These are phyloP conservation scores for Recurvirostra avosetta DNA, from an alignment of 2,113 vertebrate species.

Conservation along the genomic window DNA sequence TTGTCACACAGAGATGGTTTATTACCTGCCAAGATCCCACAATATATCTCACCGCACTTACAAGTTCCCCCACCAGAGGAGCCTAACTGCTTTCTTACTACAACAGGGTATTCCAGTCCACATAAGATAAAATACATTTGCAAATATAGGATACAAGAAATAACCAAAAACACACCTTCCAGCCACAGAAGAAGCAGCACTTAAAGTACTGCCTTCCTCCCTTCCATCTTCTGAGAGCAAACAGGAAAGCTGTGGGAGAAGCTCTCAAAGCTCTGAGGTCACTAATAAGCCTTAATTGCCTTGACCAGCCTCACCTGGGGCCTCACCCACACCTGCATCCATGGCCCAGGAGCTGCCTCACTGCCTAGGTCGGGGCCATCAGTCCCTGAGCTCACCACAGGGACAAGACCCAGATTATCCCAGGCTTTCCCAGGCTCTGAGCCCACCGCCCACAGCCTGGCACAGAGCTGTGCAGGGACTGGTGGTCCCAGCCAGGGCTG, in stretches of 20 bases:
- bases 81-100: background rate
- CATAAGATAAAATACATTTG: no score
- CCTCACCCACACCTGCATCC: background rate
- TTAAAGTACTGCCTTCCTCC: background rate
- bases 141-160: background rate
- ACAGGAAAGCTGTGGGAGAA: background rate
- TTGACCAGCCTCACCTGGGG: background rate
- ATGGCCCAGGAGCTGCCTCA: background rate
- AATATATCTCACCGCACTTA: background rate
- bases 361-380: background rate
- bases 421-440: background rate
- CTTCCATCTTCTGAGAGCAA: background rate
- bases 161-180: background rate
- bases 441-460: background rate
- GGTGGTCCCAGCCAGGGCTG: background rate
- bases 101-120: background rate
- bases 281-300: background rate
- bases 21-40: background rate
- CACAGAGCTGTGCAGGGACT: background rate
- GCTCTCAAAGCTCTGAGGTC: no score
- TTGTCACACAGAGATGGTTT: background rate
- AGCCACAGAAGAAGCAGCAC: background rate
- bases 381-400: background rate
- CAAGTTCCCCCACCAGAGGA: background rate
- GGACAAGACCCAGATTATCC: rapidly evolving